Percentiles rank a stretch among this genome's conserved stretches.
Evolutionary conservation across 2,113 vertebrate species (phyloP).

Genomic region (Sceloporus undulatus): DNA sequence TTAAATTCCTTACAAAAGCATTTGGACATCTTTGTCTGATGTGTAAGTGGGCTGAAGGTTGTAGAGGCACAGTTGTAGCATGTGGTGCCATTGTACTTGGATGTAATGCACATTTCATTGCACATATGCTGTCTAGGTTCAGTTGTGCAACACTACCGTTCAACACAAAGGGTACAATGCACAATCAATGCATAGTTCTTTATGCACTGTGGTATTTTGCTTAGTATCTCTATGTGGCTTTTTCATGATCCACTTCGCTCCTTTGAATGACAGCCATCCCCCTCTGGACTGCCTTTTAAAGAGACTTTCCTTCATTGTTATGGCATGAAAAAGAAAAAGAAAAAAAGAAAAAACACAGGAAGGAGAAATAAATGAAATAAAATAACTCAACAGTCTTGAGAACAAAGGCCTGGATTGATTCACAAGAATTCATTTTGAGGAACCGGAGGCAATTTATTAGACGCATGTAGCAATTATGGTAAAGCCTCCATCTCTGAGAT

Average conservation of each 20-base stretch:
- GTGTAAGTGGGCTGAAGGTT: background rate
- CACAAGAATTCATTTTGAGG: constrained; percentile 52
- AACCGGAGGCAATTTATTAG: constrained; percentile 60
- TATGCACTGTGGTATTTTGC: background rate
- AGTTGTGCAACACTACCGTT: no score
- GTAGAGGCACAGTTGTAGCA: no score
- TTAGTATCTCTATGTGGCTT: background rate
- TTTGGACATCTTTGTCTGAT: background rate
- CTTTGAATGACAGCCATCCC: constrained; percentile 27
- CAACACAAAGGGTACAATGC: no score
- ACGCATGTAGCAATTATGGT: constrained; percentile 47
- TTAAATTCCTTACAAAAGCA: background rate
- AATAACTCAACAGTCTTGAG: background rate
- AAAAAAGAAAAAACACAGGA: constrained; percentile 36
- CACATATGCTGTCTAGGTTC: no score
- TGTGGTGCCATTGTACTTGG: no score
- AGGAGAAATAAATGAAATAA: constrained; percentile 48
- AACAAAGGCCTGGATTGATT: constrained; percentile 56
- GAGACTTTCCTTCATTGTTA: constrained; percentile 29
- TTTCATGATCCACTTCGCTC: background rate
- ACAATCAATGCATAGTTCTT: no score
- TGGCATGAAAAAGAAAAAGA: constrained; percentile 34
- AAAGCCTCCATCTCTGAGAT: constrained; percentile 38
- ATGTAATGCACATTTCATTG: no score
- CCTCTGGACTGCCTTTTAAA: constrained; percentile 19